A percentile compares a stretch with the other conserved stretches of the same genome.
Evolutionary conservation across 2,888 invertebrate genomes (phyloP).

Genomic region (Acanthosoma haemorrhoidale): DNA sequence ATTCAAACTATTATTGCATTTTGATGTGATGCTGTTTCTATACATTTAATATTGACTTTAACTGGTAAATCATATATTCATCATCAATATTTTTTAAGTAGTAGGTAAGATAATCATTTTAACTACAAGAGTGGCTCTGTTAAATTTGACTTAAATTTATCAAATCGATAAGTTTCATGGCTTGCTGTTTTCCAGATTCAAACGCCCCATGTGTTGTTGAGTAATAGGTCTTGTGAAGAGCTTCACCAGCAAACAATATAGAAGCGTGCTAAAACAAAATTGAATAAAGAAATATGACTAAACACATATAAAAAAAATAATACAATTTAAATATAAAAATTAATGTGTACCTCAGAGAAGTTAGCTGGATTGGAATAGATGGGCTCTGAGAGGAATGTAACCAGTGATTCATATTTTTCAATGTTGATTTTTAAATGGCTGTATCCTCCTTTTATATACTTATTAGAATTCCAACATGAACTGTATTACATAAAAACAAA

Average conservation of each 20-base stretch:
- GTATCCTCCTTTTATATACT: conserved; percentile 56
- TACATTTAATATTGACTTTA: too few species aligned
- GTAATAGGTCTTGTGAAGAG: conserved; percentile 54
- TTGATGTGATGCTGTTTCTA: too few species aligned
- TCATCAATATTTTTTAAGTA: too few species aligned
- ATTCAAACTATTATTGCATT: too few species aligned
- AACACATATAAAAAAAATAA: background rate
- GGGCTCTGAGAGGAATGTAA: conserved; percentile 28
- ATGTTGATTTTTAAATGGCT: conserved; percentile 53
- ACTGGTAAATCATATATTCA: too few species aligned
- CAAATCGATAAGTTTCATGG: conserved; percentile 47
- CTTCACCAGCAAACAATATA: conserved; percentile 61
- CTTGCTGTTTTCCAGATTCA: conserved; percentile 55
- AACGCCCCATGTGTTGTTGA: conserved; percentile 65
- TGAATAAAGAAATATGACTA: background rate
- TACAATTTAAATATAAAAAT: background rate
- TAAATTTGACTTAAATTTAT: conserved; percentile 20
- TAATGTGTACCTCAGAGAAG: background rate
- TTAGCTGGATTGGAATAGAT: conserved; percentile 1
- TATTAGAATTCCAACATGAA: conserved; percentile 55
- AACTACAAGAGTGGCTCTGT: too few species aligned
- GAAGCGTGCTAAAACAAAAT: conserved; percentile 47
- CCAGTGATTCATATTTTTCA: conserved; percentile 46
- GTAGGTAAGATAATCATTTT: too few species aligned
- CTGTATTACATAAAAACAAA: conserved; percentile 43